Percentiles rank a stretch among this genome's conserved stretches.
phyloP scores from a whole-genome alignment of 1,140 invertebrate species.

The Diachasmimorpha longicaudata region DNA sequence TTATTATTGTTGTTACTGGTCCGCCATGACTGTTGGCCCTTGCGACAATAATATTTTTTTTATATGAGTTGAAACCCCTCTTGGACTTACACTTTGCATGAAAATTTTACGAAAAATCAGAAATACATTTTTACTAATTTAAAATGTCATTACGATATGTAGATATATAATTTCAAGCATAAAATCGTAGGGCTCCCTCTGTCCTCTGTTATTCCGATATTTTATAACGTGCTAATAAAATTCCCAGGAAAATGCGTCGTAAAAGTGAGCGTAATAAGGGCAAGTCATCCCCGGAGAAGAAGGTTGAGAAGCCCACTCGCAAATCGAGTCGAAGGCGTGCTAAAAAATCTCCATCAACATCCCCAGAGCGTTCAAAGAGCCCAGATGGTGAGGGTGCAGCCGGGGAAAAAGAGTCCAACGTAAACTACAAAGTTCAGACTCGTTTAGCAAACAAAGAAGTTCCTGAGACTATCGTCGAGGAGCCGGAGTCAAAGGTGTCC shows the following conservation, averaged over 20 bases:
- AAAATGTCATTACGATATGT: too few relatives aligned
- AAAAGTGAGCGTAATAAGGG: slow-evolving; percentile 61
- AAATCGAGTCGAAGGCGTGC: slow-evolving; percentile 53
- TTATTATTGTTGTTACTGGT: too few relatives aligned
- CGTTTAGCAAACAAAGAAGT: slow-evolving; percentile 16
- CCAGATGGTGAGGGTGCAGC: slow-evolving; percentile 39
- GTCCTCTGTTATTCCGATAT: too few relatives aligned
- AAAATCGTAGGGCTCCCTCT: too few relatives aligned
- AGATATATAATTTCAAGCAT: too few relatives aligned
- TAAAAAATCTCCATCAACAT: slow-evolving; percentile 50
- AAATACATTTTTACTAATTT: too few relatives aligned
- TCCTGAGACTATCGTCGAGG: slow-evolving; percentile 3
- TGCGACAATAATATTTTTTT: too few relatives aligned
- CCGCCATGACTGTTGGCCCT: too few relatives aligned
- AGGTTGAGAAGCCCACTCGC: slow-evolving; percentile 52
- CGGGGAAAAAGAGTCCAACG: slow-evolving; percentile 34
- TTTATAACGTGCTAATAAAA: neutral
- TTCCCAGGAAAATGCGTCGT: slow-evolving; percentile 53
- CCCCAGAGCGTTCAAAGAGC: slow-evolving; percentile 48
- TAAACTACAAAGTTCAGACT: slow-evolving; percentile 11
- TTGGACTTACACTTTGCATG: too few relatives aligned
- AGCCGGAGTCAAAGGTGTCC: slow-evolving; percentile 22
- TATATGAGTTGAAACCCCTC: too few relatives aligned
- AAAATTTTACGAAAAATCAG: too few relatives aligned
- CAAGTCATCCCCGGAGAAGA: slow-evolving; percentile 58